Conservation (phyloP, 1,140 invertebrate genomes). For the Nebria ingens region DNA sequence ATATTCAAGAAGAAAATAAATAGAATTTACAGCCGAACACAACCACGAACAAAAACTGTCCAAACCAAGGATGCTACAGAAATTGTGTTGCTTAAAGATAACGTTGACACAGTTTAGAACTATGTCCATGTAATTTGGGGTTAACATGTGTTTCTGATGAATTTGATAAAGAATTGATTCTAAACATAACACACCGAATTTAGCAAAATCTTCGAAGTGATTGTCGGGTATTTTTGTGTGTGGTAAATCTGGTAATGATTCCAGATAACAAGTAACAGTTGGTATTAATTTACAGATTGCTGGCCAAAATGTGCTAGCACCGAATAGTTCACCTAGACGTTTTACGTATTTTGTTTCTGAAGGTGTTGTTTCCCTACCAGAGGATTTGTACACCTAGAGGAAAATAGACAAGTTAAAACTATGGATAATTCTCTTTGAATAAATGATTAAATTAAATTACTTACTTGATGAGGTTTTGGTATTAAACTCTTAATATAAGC, state of each 20-base stretch:
- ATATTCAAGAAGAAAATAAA: conserved; percentile 30
- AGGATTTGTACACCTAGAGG: conserved; percentile 30
- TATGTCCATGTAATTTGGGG: conserved; percentile 22
- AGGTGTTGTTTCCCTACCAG: conserved; percentile 20
- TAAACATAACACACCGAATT: conserved; percentile 49
- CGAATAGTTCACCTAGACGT: conserved; percentile 43
- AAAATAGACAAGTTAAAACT: conserved; percentile 16
- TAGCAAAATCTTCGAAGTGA: conserved; percentile 42
- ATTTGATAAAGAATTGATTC: conserved; percentile 41
- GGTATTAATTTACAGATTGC: conserved; percentile 43
- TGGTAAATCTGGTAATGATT: conserved; percentile 28
- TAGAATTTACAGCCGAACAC: conserved; percentile 35
- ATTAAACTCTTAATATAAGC: conserved; percentile 42
- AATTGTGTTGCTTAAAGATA: conserved; percentile 33
- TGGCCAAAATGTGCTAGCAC: conserved; percentile 40
- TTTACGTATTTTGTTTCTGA: conserved; percentile 40
- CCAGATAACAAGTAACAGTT: conserved; percentile 39
- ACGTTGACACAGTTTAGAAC: conserved; percentile 34
- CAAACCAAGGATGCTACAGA: conserved; percentile 31
- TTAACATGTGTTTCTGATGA: conserved; percentile 17
- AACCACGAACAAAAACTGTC: conserved; percentile 34
- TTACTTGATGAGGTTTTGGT: conserved; percentile 46
- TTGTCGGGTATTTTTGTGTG: conserved; percentile 37
- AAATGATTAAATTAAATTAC: conserved; percentile 11
- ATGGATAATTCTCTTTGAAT: neutral